Base-by-base conservation (phyloP, 2,888 invertebrate species). In the Apamea monoglypha region DNA sequence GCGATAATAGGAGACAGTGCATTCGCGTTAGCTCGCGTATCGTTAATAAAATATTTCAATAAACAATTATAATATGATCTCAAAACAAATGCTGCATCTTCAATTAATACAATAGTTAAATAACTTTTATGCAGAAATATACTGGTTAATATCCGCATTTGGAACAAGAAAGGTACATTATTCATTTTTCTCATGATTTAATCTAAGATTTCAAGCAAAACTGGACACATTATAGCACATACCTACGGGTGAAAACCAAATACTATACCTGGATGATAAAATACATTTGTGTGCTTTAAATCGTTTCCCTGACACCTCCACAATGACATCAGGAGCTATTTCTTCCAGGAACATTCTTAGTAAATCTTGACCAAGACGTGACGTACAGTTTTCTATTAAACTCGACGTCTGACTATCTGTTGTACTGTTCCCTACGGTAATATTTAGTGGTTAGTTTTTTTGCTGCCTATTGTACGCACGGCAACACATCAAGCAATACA, bases 201-300 rank as follows among this genome's bases (percentile, higher is more conserved):
- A 72, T 29, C 29, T 8, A 44, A 29, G 10, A 44, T 21, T 66
- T 32, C 29, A 44, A 32, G 25, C 25, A 32, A 44, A 25, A 44
- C 16, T 32, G 10, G 29, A 44, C 44, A 16, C 29, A 63, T 29
- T 50, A 25, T 25, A 53, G 16, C 50, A 16, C 10, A 56, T 36
- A 36, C 3, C 32, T 59, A 36, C 59, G n/a, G 29, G 7, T 56
- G 29, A 40, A 81, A 64, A 44, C 10, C 16, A 63, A 70, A 61
- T 56, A 81, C 69, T 18, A 40, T 91, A 96, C 97, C 97, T 97
- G 25, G 99, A 99, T 74, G 99, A 98, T 83, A 99, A 96, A 91
- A 99, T 98, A 94, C 99, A 99, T 95, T 99, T 99, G 93, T 99
- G 99, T 2, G 99, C 99, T 92, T 98, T 98, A 73, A 99, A 98